A percentile compares a stretch with the other conserved stretches of the same genome.
phyloP scores from a whole-genome alignment of 2,797 vertebrate genomes.

The Somateria mollissima region DNA sequence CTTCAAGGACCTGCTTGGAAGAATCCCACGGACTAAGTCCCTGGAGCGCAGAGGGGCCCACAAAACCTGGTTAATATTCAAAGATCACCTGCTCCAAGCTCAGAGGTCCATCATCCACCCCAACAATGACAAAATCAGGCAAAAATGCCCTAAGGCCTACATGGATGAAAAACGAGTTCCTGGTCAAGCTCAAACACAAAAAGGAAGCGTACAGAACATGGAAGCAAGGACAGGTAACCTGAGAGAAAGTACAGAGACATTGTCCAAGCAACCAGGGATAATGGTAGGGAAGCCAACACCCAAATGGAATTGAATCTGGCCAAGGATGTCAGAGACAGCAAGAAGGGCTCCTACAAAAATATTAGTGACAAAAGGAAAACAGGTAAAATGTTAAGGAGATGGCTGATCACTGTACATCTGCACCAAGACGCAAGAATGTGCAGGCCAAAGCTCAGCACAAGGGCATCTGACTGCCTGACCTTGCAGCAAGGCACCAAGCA shows the following conservation, averaged over 20 bases:
- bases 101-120: not conserved
- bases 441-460: not conserved
- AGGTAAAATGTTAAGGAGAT: not conserved
- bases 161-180: not conserved
- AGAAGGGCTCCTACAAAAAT: not conserved
- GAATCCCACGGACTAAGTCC: not conserved
- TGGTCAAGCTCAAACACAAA: not conserved
- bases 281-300: not conserved
- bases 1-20: not conserved
- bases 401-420: not conserved
- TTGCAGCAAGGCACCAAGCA: not conserved
- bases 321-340: not conserved
- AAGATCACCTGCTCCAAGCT: not conserved
- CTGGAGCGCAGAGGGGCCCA: not conserved
- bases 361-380: not conserved
- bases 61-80: not conserved
- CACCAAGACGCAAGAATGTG: accelerated
- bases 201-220: not conserved
- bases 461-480: not conserved
- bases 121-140: not conserved
- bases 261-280: not conserved
- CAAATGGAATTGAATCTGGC: not conserved
- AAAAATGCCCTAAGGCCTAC: not conserved
- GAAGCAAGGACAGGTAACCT: not conserved
- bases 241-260: not conserved